Evolutionary conservation across 1,140 invertebrate species (phyloP).

Genomic region (Drosophila melanogaster): Release_6_plus_ISO1_MT NT_037436.4:5888501-5889000

Average conservation of each 20-base stretch:
- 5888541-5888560: neutral
- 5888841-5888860: constrained; percentile 44
- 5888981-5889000: constrained; percentile 83
- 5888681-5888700: constrained; percentile 57
- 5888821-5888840: constrained; percentile 60
- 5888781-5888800: constrained; percentile 67
- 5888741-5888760: constrained; percentile 65
- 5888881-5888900: constrained; percentile 5
- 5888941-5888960: constrained; percentile 8
- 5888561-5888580: constrained; percentile 69
- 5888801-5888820: constrained; percentile 74
- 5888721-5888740: constrained; percentile 68
- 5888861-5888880: neutral
- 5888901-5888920: constrained; percentile 50
- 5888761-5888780: constrained; percentile 81
- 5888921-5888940: constrained; percentile 40
- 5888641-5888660: constrained; percentile 14
- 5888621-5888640: constrained; percentile 84
- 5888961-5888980: constrained; percentile 21
- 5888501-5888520: constrained; percentile 68
- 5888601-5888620: constrained; percentile 84
- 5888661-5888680: constrained; percentile 61
- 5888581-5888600: constrained; percentile 85
- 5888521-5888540: constrained; percentile 32
- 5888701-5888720: constrained; percentile 35